These are phyloP conservation scores for Cheirogaleus major DNA, from an alignment of 2,797 vertebrate species.

Conservation along the genomic window DNA sequence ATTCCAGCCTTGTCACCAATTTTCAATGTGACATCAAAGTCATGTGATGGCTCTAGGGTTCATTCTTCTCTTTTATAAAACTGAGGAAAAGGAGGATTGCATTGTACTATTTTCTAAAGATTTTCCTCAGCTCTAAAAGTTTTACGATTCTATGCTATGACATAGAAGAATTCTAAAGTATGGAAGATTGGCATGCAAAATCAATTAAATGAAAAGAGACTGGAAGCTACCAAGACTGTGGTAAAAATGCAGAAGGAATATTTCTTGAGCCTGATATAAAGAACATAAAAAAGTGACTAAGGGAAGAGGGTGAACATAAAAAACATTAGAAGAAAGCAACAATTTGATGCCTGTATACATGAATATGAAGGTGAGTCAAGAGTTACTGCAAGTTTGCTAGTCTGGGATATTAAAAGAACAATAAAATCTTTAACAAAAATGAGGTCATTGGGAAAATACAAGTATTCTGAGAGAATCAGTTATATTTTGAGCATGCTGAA, in stretches of 20 bases:
- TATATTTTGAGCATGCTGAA: neutral
- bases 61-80: neutral
- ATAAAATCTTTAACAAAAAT: conserved; percentile 31
- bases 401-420: neutral
- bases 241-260: neutral
- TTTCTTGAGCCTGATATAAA: neutral
- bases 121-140: conserved; percentile 16
- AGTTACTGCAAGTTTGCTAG: neutral
- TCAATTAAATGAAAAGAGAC: neutral
- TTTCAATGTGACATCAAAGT: neutral
- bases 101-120: neutral
- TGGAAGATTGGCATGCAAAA: neutral
- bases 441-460: neutral
- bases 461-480: neutral
- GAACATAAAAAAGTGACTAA: neutral
- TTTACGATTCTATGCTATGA: neutral
- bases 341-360: neutral
- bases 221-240: neutral
- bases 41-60: neutral
- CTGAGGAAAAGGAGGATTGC: neutral
- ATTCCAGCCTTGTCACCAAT: neutral
- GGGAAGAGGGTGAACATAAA: neutral
- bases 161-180: neutral
- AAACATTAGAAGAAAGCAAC: neutral
- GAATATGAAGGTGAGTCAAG: neutral